Evolutionary conservation across 2,888 invertebrate genomes (phyloP), one percentile per base, ranked within the genome.

Genomic region (Sarcophaga caerulescens): DNA sequence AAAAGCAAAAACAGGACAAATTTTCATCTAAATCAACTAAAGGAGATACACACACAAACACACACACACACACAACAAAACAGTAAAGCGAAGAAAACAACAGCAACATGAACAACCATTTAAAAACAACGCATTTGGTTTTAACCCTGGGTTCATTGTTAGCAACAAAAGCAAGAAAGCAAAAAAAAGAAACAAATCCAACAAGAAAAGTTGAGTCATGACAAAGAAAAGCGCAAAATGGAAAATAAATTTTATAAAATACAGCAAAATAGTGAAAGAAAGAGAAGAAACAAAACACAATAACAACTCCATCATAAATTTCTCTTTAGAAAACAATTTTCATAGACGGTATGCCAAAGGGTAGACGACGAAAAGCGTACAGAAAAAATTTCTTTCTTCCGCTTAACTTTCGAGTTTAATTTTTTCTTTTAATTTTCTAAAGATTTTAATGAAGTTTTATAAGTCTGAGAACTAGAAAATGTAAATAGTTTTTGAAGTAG

Each of bases 11-110:
- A 45, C 59, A 35, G 45, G 35, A 62, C 62, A 74, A 35, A 19
- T 63, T 63, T 76, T 57, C 69, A 68, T 19, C 45, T 35, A 74
- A 81, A 78, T 81, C 25, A 79, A 45, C 68, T 47, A 65, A 19
- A 74, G 25, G 8, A 21, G n/a, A 35, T 35, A 35, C 35, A 35
- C 35, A 25, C 25, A 25, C 25, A 25, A 47, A 4, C n/a, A n/a
- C n/a, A 47, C 6, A 47, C 47, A 47, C 10, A 52, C 12, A 52
- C 14, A 12, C 12, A 52, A 63, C 19, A 71, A 19, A 65, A 44
- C 12, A 14, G 17, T 47, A 63, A 12, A 21, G 2, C 0, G 10
- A 25, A 62, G 12, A 47, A 23, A 60, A 60, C 44, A 35, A 71
- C 35, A 35, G 10, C 10, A 35, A 35, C 35, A 35, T 0, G 10